Percentiles rank a stretch among this genome's conserved stretches.
Evolutionary conservation across 2,113 vertebrate species (phyloP).

Genomic region (Tinamus guttatus): DNA sequence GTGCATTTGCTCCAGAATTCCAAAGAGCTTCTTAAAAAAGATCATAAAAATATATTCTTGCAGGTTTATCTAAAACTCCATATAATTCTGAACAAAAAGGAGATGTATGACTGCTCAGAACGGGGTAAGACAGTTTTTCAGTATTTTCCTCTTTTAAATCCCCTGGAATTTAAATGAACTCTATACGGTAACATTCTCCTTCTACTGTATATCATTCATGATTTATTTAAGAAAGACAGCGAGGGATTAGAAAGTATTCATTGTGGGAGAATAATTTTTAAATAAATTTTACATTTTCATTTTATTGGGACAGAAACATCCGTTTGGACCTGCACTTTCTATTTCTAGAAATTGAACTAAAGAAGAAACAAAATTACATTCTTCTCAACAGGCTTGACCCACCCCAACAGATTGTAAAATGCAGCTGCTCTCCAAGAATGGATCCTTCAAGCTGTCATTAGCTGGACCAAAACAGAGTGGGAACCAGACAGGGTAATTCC

Average conservation of each 20-base stretch:
- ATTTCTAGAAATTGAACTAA: background rate
- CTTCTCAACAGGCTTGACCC: background rate
- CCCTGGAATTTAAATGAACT: background rate
- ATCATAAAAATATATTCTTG: slow-evolving; percentile 84
- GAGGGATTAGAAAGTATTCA: slow-evolving; percentile 57
- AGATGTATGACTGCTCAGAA: slow-evolving; percentile 76
- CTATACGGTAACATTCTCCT: background rate
- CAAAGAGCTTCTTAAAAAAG: slow-evolving; percentile 80
- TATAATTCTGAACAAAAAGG: slow-evolving; percentile 75
- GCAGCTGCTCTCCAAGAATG: background rate
- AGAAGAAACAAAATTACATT: background rate
- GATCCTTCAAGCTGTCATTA: background rate
- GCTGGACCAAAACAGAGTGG: background rate
- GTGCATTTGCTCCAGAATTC: slow-evolving; percentile 77
- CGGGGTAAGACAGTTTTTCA: slow-evolving; percentile 66
- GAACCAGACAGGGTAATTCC: background rate
- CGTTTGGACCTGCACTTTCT: background rate
- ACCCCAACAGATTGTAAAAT: background rate
- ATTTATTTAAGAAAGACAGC: slow-evolving; percentile 71
- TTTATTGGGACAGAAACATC: background rate
- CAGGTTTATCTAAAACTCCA: slow-evolving; percentile 82
- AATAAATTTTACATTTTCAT: background rate
- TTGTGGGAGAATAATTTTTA: background rate
- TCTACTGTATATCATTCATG: background rate
- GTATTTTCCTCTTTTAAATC: slow-evolving; percentile 13